phyloP scores from a whole-genome alignment of 2,797 vertebrate species.

The Erithacus rubecula region DNA sequence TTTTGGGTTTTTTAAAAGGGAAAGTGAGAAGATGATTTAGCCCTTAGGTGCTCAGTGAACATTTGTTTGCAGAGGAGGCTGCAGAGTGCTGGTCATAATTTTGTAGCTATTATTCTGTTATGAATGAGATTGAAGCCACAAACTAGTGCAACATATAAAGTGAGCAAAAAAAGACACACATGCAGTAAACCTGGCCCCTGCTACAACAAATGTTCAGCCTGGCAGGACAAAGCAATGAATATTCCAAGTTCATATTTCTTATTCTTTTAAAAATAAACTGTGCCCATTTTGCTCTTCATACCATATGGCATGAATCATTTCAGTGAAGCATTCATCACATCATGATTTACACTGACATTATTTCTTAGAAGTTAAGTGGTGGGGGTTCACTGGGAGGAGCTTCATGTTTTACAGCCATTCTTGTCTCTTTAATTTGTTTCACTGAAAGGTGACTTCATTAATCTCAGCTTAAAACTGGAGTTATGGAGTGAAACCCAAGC shows the following conservation, averaged over 20 bases:
- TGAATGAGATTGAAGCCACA: not conserved
- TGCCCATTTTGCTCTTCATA: constrained; percentile 63
- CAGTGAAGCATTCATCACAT: constrained; percentile 48
- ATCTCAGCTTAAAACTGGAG: not conserved
- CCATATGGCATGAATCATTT: constrained; percentile 64
- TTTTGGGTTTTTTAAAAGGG: not conserved
- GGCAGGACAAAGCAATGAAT: constrained; percentile 54
- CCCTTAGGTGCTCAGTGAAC: not conserved
- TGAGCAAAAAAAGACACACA: constrained; percentile 54
- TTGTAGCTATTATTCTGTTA: not conserved
- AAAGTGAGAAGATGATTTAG: not conserved
- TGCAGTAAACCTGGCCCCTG: constrained; percentile 21
- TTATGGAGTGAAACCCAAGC: not conserved
- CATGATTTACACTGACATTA: constrained; percentile 51
- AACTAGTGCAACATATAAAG: constrained; percentile 16
- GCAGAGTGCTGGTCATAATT: not conserved
- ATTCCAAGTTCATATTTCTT: constrained; percentile 64
- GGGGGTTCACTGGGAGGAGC: not conserved
- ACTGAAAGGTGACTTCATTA: not conserved
- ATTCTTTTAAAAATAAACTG: constrained; percentile 69
- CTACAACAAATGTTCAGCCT: constrained; percentile 58
- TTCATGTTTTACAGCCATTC: not conserved
- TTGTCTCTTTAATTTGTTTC: not conserved
- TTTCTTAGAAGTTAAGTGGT: constrained; percentile 48
- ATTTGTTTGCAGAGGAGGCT: not conserved